Evolutionary conservation across 2,113 vertebrate species (phyloP).

Genomic region (Thalassarche chlororhynchos): DNA sequence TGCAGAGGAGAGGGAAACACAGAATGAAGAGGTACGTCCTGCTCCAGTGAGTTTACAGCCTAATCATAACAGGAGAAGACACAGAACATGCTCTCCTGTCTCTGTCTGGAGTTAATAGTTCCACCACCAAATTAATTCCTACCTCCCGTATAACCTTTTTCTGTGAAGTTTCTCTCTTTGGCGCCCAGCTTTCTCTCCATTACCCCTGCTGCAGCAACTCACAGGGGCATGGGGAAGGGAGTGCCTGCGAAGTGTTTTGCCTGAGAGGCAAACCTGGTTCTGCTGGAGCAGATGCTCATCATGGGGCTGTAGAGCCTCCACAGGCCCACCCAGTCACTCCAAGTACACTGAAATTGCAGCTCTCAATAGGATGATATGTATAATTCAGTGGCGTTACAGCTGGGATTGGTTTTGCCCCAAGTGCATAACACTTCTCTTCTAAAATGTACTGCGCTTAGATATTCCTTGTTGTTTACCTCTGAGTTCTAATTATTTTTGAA

Average conservation of each 20-base stretch:
- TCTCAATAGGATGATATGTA: not conserved
- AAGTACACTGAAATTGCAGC: not conserved
- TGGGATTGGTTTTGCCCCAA: slow-evolving; percentile 8
- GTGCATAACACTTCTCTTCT: not conserved
- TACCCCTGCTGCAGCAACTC: not conserved
- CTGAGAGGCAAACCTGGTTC: not conserved
- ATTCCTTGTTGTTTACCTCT: slow-evolving; percentile 8
- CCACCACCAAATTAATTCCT: not conserved
- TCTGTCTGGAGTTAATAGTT: not conserved
- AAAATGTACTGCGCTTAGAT: not conserved
- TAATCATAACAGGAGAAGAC: not conserved
- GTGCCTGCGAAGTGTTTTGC: not conserved
- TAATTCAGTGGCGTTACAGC: slow-evolving; percentile 15
- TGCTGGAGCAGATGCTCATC: not conserved
- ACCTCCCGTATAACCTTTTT: not conserved
- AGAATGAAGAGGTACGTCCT: not conserved
- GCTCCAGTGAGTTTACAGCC: slow-evolving; percentile 26
- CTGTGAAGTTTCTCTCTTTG: not conserved
- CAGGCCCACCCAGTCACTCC: not conserved
- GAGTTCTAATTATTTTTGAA: slow-evolving; percentile 52
- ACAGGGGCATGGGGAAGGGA: not conserved
- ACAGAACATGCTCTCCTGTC: not conserved
- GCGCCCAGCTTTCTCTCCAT: not conserved
- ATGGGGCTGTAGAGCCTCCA: not conserved
- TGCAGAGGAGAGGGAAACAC: not conserved